A percentile compares a stretch with the other conserved stretches of the same genome.
Conservation (phyloP, 2,888 invertebrate genomes). For the Adineta ricciae region DNA sequence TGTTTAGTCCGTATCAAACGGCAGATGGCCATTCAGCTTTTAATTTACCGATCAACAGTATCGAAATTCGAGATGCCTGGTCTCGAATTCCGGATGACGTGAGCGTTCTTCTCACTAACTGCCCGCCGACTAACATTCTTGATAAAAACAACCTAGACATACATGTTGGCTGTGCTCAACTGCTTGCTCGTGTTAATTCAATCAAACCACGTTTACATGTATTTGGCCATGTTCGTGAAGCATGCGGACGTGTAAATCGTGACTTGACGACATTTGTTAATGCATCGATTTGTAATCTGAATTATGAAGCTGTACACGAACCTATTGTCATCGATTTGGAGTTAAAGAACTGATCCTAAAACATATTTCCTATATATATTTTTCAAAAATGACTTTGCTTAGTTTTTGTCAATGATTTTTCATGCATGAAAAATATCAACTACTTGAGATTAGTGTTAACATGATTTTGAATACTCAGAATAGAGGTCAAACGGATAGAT, state of each 20-base stretch:
- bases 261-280: not conserved
- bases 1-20: not conserved
- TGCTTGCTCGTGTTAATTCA: constrained; percentile 56
- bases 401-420: no score
- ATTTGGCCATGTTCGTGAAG: constrained; percentile 78
- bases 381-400: no score
- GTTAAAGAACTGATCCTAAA: no score
- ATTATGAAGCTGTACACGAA: not conserved
- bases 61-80: constrained; percentile 56
- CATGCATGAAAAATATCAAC: no score
- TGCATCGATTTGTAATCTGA: not conserved
- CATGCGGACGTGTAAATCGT: constrained; percentile 39
- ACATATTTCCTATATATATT: no score
- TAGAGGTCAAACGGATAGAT: no score
- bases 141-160: not conserved
- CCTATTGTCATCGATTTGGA: not conserved
- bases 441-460: no score
- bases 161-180: not conserved
- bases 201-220: constrained; percentile 73
- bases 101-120: constrained; percentile 70
- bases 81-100: constrained; percentile 63
- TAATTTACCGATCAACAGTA: constrained; percentile 1
- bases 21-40: not conserved
- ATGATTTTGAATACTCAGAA: no score
- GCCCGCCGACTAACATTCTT: constrained; percentile 57